These are phyloP conservation scores for Hydra vulgaris DNA, from an alignment of 30 jellyfish, hydroid and myxozoan genomes.

Conservation along the genomic window DNA sequence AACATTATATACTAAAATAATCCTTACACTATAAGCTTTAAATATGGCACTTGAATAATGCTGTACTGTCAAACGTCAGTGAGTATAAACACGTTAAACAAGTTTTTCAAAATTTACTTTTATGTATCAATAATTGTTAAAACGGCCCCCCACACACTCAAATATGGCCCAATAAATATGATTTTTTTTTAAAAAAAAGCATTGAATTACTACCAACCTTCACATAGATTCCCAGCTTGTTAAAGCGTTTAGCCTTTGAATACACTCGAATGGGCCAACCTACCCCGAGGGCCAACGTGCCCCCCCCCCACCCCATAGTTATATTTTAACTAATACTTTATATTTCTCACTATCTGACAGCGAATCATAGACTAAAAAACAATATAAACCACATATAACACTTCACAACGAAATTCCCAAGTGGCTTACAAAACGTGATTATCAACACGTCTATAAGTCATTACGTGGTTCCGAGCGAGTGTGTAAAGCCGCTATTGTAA, in stretches of 20 bases:
- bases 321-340: no score
- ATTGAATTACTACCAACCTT: neutral
- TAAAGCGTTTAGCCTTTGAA: neutral
- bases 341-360: no score
- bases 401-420: no score
- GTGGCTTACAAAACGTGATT: no score
- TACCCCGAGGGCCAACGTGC: neutral
- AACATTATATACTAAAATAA: neutral
- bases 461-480: no score
- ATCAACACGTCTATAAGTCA: no score
- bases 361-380: no score
- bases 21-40: neutral
- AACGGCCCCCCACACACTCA: neutral
- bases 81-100: neutral
- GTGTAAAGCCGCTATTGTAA: no score
- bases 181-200: neutral
- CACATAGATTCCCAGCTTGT: neutral
- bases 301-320: no score
- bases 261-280: neutral
- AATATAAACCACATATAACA: no score
- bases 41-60: neutral
- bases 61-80: neutral
- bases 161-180: neutral
- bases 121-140: neutral
- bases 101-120: neutral